phyloP scores from a whole-genome alignment of 2,888 invertebrate genomes.

The Physocephala rufipes region DNA sequence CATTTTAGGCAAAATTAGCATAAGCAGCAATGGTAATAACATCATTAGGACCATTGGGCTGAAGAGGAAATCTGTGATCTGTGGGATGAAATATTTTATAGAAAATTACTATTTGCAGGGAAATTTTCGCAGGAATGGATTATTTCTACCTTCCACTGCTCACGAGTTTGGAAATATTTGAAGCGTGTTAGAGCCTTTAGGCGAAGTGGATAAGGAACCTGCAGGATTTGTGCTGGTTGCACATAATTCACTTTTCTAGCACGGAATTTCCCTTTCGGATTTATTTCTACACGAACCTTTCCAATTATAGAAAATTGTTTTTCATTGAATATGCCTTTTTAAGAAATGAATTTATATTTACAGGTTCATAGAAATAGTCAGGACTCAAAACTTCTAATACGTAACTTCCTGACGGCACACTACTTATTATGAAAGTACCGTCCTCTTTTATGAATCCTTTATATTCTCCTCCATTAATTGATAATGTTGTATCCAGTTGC shows the following conservation, averaged over 20 bases:
- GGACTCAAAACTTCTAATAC: slow-evolving; percentile 92
- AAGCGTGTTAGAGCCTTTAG: slow-evolving; percentile 84
- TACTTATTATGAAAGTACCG: slow-evolving; percentile 88
- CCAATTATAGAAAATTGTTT: not conserved
- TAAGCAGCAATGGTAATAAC: slow-evolving; percentile 88
- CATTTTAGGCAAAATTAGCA: slow-evolving; percentile 94
- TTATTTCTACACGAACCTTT: slow-evolving; percentile 87
- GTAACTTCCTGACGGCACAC: slow-evolving; percentile 91
- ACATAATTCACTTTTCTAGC: slow-evolving; percentile 94
- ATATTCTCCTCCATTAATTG: slow-evolving; percentile 89
- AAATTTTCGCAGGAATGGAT: not conserved
- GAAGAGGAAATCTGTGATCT: slow-evolving; percentile 91
- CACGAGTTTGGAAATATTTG: slow-evolving; percentile 90
- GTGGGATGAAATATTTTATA: not conserved
- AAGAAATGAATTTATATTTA: slow-evolving; percentile 56
- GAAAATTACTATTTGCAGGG: not conserved
- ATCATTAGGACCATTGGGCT: slow-evolving; percentile 99
- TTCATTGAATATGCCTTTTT: not conserved
- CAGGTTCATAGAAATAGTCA: slow-evolving; percentile 91
- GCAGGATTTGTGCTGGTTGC: slow-evolving; percentile 88
- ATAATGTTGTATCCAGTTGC: slow-evolving; percentile 80
- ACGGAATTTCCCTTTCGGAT: slow-evolving; percentile 94
- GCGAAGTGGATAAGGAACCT: slow-evolving; percentile 91
- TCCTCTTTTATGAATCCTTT: slow-evolving; percentile 90
- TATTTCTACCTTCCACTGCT: slow-evolving; percentile 83